Evolutionary conservation across 1,140 invertebrate genomes (phyloP).

Genomic region (Drosophila melanica): DNA sequence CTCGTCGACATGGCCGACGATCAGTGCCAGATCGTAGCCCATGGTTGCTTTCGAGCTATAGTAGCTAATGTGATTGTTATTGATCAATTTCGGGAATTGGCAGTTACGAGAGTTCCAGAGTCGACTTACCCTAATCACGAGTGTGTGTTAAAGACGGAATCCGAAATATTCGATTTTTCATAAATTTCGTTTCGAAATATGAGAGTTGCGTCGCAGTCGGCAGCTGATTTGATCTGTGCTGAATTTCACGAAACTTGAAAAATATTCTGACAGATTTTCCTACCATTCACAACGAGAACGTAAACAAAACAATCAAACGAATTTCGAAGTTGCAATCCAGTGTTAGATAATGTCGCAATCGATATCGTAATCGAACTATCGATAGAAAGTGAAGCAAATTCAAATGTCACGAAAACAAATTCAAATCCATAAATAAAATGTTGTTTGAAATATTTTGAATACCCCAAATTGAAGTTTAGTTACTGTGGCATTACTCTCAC

Average conservation of each 20-base stretch:
- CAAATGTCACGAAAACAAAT: too few relatives aligned
- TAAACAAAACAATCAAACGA: too few relatives aligned
- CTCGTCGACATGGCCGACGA: slow-evolving; percentile 63
- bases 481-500: slow-evolving; percentile 18
- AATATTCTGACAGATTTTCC: neutral
- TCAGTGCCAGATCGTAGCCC: slow-evolving; percentile 56
- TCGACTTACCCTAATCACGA: slow-evolving; percentile 4
- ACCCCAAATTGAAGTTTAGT: slow-evolving; percentile 7
- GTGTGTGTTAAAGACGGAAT: slow-evolving; percentile 17
- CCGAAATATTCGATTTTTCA: slow-evolving; percentile 41
- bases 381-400: too few relatives aligned
- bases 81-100: too few relatives aligned
- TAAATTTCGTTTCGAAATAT: slow-evolving; percentile 61
- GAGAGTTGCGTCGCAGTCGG: slow-evolving; percentile 11
- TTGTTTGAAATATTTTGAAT: neutral
- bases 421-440: neutral
- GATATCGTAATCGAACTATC: too few relatives aligned
- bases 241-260: neutral
- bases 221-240: slow-evolving; percentile 16
- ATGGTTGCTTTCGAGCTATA: slow-evolving; percentile 24
- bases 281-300: too few relatives aligned
- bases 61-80: neutral
- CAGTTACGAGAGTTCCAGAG: neutral
- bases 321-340: too few relatives aligned
- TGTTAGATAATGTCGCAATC: too few relatives aligned